These are phyloP conservation scores for Gambusia yucatana DNA, from an alignment of 2,797 vertebrate species.

Conservation along the genomic window DNA sequence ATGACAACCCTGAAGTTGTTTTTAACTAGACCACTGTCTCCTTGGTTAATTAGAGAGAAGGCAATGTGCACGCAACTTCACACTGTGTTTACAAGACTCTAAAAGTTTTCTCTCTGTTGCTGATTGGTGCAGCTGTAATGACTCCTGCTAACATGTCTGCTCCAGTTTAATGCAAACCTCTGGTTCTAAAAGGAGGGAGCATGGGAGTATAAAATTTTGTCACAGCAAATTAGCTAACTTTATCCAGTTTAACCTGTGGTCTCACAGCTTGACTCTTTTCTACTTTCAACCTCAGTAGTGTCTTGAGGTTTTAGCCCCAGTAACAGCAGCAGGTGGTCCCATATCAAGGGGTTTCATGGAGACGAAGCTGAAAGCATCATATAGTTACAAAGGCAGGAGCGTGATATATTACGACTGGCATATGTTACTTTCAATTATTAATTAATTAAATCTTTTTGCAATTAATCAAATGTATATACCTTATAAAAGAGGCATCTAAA, in stretches of 20 bases:
- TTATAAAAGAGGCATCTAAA: too few relatives aligned
- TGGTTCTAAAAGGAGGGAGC: constrained; percentile 42
- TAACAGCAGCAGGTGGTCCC: constrained; percentile 56
- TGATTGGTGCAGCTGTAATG: constrained; percentile 40
- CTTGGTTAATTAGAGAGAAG: constrained; percentile 57
- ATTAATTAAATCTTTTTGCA: too few relatives aligned
- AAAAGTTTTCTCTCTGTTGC: constrained; percentile 51
- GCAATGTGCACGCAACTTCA: constrained; percentile 42
- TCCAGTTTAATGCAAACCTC: constrained; percentile 19
- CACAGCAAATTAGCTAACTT: constrained; percentile 52
- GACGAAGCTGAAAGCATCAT: constrained; percentile 29
- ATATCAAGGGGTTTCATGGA: constrained; percentile 34
- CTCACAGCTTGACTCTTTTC: constrained; percentile 53
- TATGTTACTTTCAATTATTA: too few relatives aligned
- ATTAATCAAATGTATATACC: too few relatives aligned
- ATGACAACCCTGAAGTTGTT: constrained; percentile 10
- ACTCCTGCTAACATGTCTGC: constrained; percentile 28
- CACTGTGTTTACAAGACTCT: constrained; percentile 56
- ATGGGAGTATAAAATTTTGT: constrained; percentile 58
- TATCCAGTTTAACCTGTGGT: constrained; percentile 38
- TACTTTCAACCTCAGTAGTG: constrained; percentile 44
- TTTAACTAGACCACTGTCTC: constrained; percentile 54
- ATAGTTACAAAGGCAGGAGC: constrained; percentile 13
- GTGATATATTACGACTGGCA: constrained; percentile 6
- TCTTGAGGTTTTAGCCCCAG: constrained; percentile 43